Base-by-base conservation (phyloP, 53 echinoderm and acorn worm genomes). In the Mesocentrotus franciscanus region DNA sequence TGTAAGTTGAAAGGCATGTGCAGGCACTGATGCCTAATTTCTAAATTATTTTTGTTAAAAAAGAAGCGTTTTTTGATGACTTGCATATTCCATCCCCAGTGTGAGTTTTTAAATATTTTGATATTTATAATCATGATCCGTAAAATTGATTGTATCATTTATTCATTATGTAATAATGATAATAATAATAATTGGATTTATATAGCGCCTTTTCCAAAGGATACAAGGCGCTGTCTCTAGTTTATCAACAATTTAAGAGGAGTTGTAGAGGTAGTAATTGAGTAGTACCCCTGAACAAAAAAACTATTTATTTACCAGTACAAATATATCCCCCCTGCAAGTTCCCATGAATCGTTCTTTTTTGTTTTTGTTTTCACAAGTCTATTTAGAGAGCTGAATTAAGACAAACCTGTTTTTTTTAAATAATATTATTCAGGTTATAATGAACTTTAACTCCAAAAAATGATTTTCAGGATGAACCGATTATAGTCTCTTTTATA, bases 1-100 rank as follows among this genome's bases (percentile, higher is more conserved):
- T 81, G n/a, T 87, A 58, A 87, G 57, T 58, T 59, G 13, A 10
- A 30, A 91, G 91, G 91, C 64, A 29, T 91, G 91, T 91, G 91
- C 91, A 68, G 91, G 91, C 91, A 68, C 91, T 34, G 32, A 91
- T 16, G 61, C 91, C 62, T 39, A 26, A 66, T 62, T 62, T 70
- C 91, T 91, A 62, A 91, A 91, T 91, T 66, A 68, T 62, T 91
- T 62, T 57, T 20, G 10, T 58, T 87, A 27, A 29, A 12, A 87
- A 58, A 87, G n/a, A 87, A 58, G n/a, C 14, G 10, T n/a, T 27
- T 58, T 87, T 58, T 57, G 56, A 57, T 55, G 58, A 58, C 18
- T 26, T 27, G 27, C 20, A 56, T 27, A 26, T 57, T 55, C 4
- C 22, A 42, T 85, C 10, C 49, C 58, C 12, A 27, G 12, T 17